Evolutionary conservation across 2,797 vertebrate species (phyloP).

Genomic region (Xenops minutus): DNA sequence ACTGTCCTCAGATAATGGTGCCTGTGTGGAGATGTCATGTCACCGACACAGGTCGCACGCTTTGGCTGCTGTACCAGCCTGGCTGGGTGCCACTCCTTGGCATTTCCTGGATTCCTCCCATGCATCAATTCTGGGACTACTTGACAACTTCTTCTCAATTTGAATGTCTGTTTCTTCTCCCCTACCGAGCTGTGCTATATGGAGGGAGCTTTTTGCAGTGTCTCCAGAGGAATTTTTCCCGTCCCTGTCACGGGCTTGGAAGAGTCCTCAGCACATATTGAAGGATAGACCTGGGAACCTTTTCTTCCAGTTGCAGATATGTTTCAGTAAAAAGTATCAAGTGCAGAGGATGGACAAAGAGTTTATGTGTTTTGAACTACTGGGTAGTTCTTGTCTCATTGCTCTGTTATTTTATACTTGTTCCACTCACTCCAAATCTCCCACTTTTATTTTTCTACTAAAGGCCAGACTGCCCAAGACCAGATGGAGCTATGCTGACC

Average conservation of each 20-base stretch:
- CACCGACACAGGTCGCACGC: background rate
- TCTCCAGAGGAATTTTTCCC: background rate
- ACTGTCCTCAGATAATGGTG: background rate
- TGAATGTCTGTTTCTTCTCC: background rate
- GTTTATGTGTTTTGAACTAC: background rate
- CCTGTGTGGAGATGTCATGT: background rate
- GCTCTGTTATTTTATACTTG: background rate
- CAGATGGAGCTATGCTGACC: background rate
- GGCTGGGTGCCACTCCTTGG: background rate
- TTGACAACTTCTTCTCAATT: background rate
- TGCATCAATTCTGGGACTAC: background rate
- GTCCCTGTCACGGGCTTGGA: background rate
- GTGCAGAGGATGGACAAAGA: background rate
- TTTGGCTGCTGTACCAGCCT: background rate
- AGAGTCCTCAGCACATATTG: background rate
- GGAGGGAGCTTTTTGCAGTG: background rate
- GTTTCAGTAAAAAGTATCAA: background rate
- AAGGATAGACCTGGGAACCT: background rate
- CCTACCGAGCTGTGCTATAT: background rate
- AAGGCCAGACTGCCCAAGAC: background rate
- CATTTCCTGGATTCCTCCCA: background rate
- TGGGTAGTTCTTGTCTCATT: background rate
- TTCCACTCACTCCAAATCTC: background rate
- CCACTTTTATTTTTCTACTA: background rate
- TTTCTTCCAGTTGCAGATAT: background rate